Base-by-base conservation (phyloP, 2,113 vertebrate genomes). In the Chaetops frenatus region DNA sequence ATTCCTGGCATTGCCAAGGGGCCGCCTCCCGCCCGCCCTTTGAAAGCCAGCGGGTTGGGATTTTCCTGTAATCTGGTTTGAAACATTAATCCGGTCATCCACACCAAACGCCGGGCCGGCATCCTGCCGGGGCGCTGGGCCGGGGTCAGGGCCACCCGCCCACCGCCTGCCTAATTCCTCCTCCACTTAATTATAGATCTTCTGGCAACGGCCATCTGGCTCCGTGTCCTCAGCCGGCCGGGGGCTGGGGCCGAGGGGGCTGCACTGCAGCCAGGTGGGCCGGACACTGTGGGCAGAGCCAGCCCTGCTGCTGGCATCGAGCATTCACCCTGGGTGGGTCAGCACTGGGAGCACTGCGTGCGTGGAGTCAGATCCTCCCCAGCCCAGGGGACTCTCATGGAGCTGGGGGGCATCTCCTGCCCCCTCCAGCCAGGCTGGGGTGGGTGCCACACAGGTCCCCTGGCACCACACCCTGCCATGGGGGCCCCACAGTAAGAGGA, bases 1-100 rank as follows among this genome's bases (percentile, higher is more conserved):
- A 96, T 97, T 97, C 96, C 84, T 96, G 84, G 70, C 96, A 94
- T 96, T 95, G 94, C 94, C 94, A 91, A 88, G 96, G 77, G 85
- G 94, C 90, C 51, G 18, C 85, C 77, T 90, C 89, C 81, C 8
- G 7, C 35, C 73, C 35, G 92, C 81, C 94, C 88, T 84, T 95
- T 90, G 95, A 92, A 94, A 96, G 86, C 51, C 94, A 80, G 7
- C 10, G 35, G 90, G 36, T n/a, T 35, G 86, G 88, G 92, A 92
- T 96, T 95, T 95, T 83, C 77, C 25, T 17, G 17, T 95, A 95
- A 90, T 95, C 94, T 74, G 95, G 86, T 90, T 94, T 77, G 90
- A 91, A 90, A 86, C 90, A 20, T 86, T 96, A 90, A 97, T 86
- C 92, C 58, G 48, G 80, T 92, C 92, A 90, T 93, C 94, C 89